Base-by-base conservation (phyloP, 2,888 invertebrate genomes). In the Brassicogethes aeneus region DNA sequence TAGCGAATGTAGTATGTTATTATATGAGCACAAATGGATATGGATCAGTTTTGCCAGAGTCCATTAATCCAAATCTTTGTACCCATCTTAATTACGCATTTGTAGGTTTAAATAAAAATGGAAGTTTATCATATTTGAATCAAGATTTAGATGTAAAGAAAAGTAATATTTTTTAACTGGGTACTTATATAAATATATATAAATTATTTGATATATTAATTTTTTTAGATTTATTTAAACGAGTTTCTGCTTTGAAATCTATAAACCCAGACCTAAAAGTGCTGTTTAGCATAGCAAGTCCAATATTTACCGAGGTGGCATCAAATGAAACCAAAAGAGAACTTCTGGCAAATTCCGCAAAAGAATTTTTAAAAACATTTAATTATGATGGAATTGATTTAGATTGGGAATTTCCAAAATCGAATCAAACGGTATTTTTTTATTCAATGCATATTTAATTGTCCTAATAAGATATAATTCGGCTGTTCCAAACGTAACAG, bases 21-120 rank as follows among this genome's bases (percentile, higher is more conserved):
- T 45, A 34, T 16, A 16, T 17, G 1, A 42, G 37, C 15, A 33
- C 34, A 3, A 37, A 36, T 14, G 39, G 17, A 15, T 37, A 37
- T 17, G 34, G 17, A 8, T 8, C 34, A 15, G 37, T 37, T 3
- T 36, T 10, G 1, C 45, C 45, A 1, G 42, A 42, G 29, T 15
- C 39, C 10, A 16, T 45, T 10, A 17, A 45, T 10, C 34, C 45
- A 2, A 37, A 16, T 33, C 30, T 45, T 3, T 45, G 45, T 29
- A 45, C 45, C n/a, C 45, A 45, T 30, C 32, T 45, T 15, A 45
- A 42, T 16, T 45, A 45, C 14, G 45, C 45, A 2, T 45, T 45
- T 40, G 15, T 42, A 3, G 3, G 2, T 3, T 5, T 42, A 8
- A 7, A 37, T 12, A 31, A 40, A 3, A 16, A 33, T 13, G 45